Evolutionary conservation across 2,888 invertebrate genomes (phyloP), one percentile per base, ranked within the genome.

Genomic region (Melanargia galathea): DNA sequence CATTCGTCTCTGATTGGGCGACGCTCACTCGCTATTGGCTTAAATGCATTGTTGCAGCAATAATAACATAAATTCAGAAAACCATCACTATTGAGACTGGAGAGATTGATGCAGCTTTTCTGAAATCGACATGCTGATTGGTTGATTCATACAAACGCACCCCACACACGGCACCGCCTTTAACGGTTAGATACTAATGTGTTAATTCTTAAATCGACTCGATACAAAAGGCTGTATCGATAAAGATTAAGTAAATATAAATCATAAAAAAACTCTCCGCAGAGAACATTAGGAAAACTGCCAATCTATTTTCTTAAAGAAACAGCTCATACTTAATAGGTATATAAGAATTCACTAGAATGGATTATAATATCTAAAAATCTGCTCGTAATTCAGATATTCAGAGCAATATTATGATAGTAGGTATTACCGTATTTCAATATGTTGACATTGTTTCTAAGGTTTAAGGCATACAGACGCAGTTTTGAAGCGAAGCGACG

Each of bases 201-300:
- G 30, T 30, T n/a, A n/a, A n/a, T n/a, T n/a, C n/a, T n/a, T n/a
- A 4, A 38, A 38, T 38, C 38, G 38, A 38, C 13, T 38, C n/a
- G n/a, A 1, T 1, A n/a, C 5, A 6, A n/a, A 38, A 30, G 38
- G n/a, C 5, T 13, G 13, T 35, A 13, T 35, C 35, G 35, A 35
- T n/a, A n/a, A n/a, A n/a, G n/a, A n/a, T n/a, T n/a, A n/a, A n/a
- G n/a, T 40, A 40, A 38, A 16, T 40, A 40, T 40, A 40, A 16
- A 40, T 13, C 35, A 16, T 40, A 43, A 18, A 43, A n/a, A 43
- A 16, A 8, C 18, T 16, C 24, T 59, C 18, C 18, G 38, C 1
- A 51, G 16, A 30, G 30, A 43, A 60, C 22, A 52, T 52, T 60
- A 54, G 45, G 49, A 59, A 49, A 52, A 22, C n/a, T 60, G 52